Evolutionary conservation across 1,140 invertebrate genomes (phyloP).

Genomic region (Lepidurus arcticus): DNA sequence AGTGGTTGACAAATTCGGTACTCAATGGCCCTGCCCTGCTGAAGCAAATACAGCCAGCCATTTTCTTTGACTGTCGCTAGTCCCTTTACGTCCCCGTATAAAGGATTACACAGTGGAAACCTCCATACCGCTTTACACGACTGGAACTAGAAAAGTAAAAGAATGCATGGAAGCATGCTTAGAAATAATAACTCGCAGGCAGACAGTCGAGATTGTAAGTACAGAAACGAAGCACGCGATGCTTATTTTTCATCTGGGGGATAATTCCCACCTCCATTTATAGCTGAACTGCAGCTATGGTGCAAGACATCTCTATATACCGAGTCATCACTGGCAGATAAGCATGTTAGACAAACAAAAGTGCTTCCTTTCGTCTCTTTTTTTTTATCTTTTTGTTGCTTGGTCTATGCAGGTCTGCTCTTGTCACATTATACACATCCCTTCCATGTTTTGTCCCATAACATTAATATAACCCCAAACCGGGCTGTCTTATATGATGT

Average conservation of each 20-base stretch:
- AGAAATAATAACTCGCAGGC: background rate
- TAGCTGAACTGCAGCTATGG: background rate
- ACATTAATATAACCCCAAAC: background rate
- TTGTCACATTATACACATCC: background rate
- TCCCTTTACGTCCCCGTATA: too few species aligned
- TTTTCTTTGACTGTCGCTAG: background rate
- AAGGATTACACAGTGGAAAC: too few species aligned
- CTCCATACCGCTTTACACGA: background rate
- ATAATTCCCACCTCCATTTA: background rate
- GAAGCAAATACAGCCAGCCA: background rate
- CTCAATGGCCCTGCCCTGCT: background rate
- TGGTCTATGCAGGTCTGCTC: background rate
- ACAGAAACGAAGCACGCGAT: background rate
- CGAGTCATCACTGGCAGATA: background rate
- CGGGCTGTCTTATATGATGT: background rate
- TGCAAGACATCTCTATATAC: background rate
- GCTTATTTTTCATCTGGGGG: background rate
- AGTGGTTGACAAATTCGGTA: background rate
- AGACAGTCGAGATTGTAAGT: background rate
- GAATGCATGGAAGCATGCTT: background rate
- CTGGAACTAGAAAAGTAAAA: background rate
- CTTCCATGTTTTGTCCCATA: background rate
- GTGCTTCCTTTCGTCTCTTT: conserved; percentile 4
- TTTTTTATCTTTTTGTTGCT: background rate
- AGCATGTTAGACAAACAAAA: conserved; percentile 17